A percentile compares a stretch with the other conserved stretches of the same genome.
Conservation (phyloP, 2,888 invertebrate species). For the Caenorhabditis sp. region DNA sequence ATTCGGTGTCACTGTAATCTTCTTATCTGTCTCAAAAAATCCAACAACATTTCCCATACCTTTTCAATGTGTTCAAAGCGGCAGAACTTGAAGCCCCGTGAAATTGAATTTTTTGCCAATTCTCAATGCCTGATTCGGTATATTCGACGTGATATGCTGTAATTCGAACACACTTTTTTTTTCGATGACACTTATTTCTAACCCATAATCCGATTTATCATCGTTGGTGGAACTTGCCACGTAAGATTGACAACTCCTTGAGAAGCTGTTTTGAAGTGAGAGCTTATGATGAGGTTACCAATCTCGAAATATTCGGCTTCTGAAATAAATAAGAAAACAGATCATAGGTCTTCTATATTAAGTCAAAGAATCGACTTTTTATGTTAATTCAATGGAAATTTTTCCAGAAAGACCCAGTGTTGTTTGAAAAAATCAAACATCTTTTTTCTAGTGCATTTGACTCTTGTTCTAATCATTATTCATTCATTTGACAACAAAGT, state of each 20-base stretch:
- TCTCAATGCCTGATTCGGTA: slow-evolving; percentile 45
- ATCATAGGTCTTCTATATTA: background rate
- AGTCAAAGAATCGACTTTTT: background rate
- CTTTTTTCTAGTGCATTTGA: background rate
- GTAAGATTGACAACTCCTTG: slow-evolving; percentile 66
- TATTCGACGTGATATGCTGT: slow-evolving; percentile 67
- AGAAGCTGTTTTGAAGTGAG: slow-evolving; percentile 57
- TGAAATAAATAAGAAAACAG: slow-evolving; percentile 22
- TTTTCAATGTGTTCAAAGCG: slow-evolving; percentile 57
- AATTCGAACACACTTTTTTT: slow-evolving; percentile 8
- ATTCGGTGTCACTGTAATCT: slow-evolving; percentile 67
- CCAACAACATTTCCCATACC: slow-evolving; percentile 37
- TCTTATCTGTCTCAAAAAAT: background rate
- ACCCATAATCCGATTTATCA: slow-evolving; percentile 45
- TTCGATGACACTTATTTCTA: slow-evolving; percentile 8
- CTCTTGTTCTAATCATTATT: background rate
- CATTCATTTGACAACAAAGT: too few relatives aligned
- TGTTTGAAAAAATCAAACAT: background rate
- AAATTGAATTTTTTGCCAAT: slow-evolving; percentile 63
- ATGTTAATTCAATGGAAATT: background rate
- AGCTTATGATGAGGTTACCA: slow-evolving; percentile 67
- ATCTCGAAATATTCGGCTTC: slow-evolving; percentile 67
- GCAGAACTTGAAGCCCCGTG: slow-evolving; percentile 60
- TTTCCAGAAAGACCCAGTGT: background rate
- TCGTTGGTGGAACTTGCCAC: slow-evolving; percentile 65